phyloP scores from a whole-genome alignment of 2,797 vertebrate species.

The Paramormyrops hopkinsi region DNA sequence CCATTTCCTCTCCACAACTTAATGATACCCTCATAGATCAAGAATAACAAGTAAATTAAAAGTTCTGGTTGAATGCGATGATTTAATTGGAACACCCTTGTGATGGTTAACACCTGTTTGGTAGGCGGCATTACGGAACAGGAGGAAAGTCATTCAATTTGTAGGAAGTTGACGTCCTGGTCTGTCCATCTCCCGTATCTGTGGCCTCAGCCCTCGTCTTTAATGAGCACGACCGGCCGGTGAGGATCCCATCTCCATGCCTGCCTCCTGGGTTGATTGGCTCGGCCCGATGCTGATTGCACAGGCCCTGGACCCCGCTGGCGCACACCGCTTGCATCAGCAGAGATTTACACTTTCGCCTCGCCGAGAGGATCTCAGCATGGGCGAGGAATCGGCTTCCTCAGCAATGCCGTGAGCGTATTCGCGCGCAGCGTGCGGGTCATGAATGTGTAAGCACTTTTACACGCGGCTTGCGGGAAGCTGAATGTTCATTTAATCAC shows the following conservation, averaged over 20 bases:
- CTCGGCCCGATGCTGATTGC: not conserved
- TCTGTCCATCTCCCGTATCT: not conserved
- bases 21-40: not conserved
- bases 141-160: not conserved
- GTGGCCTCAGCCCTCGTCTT: not conserved
- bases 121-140: not conserved
- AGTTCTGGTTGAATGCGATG: not conserved
- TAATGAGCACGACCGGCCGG: not conserved
- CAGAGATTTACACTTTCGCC: slow-evolving; percentile 19
- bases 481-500: slow-evolving; percentile 2
- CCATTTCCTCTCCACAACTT: not conserved
- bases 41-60: not conserved
- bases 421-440: not conserved
- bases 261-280: not conserved
- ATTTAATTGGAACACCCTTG: not conserved
- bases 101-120: not conserved
- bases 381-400: slow-evolving; percentile 18
- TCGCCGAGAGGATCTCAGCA: slow-evolving; percentile 15
- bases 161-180: not conserved
- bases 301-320: not conserved
- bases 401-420: not conserved
- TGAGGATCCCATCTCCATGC: not conserved
- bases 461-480: not conserved
- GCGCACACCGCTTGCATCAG: not conserved
- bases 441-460: slow-evolving; percentile 9